Conservation (phyloP, 1,140 invertebrate species). For the Centruroides vittatus region DNA sequence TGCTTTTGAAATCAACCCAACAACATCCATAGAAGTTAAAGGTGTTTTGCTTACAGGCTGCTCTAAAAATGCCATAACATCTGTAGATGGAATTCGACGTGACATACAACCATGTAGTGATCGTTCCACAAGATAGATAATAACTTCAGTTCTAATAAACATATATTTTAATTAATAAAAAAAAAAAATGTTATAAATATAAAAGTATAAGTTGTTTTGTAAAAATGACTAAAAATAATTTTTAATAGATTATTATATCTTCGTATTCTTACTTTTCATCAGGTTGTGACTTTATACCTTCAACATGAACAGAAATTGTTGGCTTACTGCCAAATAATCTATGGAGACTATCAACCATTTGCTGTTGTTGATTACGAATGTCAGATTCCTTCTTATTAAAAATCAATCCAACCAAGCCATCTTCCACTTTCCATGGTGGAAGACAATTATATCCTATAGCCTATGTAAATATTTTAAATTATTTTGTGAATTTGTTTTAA, state of each 20-base stretch:
- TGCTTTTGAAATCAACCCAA: conserved; percentile 25
- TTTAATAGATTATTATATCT: too few species aligned
- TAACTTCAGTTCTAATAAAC: conserved; percentile 45
- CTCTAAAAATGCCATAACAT: conserved; percentile 51
- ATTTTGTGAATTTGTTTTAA: too few species aligned
- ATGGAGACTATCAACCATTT: conserved; percentile 36
- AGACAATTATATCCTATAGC: conserved; percentile 77
- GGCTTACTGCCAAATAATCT: conserved; percentile 60
- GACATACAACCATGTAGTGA: conserved; percentile 30
- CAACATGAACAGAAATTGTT: conserved; percentile 58
- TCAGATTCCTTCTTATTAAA: conserved; percentile 66
- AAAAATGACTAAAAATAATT: too few species aligned
- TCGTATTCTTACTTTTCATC: conserved; percentile 42
- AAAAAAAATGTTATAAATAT: background rate
- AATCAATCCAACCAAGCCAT: conserved; percentile 66
- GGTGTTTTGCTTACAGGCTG: conserved; percentile 48
- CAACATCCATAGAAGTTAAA: conserved; percentile 47
- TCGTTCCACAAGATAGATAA: conserved; percentile 65
- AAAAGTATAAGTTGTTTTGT: too few species aligned
- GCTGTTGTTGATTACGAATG: conserved; percentile 53
- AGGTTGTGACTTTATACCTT: conserved; percentile 53
- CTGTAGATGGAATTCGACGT: conserved; percentile 56
- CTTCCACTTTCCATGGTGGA: conserved; percentile 64
- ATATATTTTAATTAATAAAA: background rate
- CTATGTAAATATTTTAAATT: conserved; percentile 16